Conservation (phyloP, 1,140 invertebrate genomes). For the Cryptotermes secundus region DNA sequence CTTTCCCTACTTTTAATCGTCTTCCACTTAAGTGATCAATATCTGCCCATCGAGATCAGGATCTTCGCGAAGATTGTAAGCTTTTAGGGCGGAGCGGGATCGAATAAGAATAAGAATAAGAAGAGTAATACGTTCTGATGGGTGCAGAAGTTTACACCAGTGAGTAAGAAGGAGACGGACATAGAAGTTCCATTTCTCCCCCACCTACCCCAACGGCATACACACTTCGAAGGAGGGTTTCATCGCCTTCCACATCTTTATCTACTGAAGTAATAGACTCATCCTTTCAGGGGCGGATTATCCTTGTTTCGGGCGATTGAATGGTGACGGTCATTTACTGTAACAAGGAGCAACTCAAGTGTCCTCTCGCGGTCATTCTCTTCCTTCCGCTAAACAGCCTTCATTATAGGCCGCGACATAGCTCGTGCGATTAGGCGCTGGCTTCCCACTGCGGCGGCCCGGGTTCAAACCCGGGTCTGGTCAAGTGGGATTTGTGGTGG, state of each 20-base stretch:
- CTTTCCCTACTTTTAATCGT: background rate
- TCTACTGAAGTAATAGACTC: background rate
- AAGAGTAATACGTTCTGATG: constrained; percentile 1
- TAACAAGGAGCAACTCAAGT: no score
- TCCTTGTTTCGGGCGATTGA: background rate
- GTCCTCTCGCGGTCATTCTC: no score
- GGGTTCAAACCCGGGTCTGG: no score
- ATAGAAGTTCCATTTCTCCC: background rate
- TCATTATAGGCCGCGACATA: no score
- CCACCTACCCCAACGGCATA: background rate
- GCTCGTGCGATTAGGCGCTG: no score
- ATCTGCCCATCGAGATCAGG: constrained; percentile 11
- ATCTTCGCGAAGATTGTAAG: background rate
- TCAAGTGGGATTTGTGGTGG: no score
- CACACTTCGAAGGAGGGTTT: background rate
- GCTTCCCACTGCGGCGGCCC: no score
- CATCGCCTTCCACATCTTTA: background rate
- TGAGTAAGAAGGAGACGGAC: background rate
- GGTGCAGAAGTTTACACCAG: background rate
- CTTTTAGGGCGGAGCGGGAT: background rate
- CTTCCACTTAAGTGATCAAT: constrained; percentile 25
- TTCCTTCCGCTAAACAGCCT: no score
- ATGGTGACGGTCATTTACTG: no score
- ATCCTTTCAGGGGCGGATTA: background rate
- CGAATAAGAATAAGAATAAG: no score